phyloP scores from a whole-genome alignment of 1,140 invertebrate genomes.

The Leucophenga varia region DNA sequence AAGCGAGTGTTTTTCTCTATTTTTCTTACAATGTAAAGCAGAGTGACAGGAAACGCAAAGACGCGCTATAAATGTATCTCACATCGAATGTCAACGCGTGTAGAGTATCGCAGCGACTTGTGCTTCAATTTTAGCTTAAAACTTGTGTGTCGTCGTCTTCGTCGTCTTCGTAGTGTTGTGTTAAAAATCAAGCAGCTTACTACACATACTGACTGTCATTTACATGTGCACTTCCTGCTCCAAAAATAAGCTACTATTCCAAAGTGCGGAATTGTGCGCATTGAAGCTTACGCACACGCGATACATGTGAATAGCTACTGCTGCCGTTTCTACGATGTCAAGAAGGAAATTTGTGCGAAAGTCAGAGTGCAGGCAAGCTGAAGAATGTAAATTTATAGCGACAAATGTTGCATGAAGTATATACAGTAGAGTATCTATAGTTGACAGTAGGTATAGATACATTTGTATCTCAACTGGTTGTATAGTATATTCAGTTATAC shows the following conservation, averaged over 20 bases:
- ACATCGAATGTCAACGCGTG: slow-evolving; percentile 34
- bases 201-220: slow-evolving; percentile 12
- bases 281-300: slow-evolving; percentile 12
- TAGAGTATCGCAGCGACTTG: slow-evolving; percentile 23
- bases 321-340: slow-evolving; percentile 3
- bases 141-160: not conserved
- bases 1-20: too few relatives aligned
- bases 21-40: not conserved
- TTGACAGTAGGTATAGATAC: too few relatives aligned
- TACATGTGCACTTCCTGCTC: too few relatives aligned
- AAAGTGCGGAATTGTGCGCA: too few relatives aligned
- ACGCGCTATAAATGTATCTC: slow-evolving; percentile 5
- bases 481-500: too few relatives aligned
- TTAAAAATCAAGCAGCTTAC: slow-evolving; percentile 12
- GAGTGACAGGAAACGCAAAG: slow-evolving; percentile 11
- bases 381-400: slow-evolving; percentile 44
- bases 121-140: too few relatives aligned
- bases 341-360: slow-evolving; percentile 38
- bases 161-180: slow-evolving; percentile 8
- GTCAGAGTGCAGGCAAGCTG: slow-evolving; percentile 22
- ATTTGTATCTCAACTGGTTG: too few relatives aligned
- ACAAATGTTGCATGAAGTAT: slow-evolving; percentile 43
- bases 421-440: too few relatives aligned
- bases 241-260: too few relatives aligned
- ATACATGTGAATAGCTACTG: not conserved